Conservation (phyloP, 2,113 vertebrate genomes). For the Bubo bubo region DNA sequence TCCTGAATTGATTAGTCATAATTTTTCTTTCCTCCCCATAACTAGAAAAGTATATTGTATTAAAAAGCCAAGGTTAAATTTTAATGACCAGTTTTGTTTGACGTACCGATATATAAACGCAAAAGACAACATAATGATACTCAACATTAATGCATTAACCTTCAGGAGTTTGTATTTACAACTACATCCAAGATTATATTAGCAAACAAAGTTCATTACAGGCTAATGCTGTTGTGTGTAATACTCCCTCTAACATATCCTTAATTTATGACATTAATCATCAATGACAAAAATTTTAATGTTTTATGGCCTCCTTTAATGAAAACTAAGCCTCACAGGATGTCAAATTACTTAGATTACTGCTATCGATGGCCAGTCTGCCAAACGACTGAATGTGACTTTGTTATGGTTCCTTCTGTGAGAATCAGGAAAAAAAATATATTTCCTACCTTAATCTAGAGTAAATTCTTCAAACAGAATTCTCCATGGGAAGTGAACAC, state of each 20-base stretch:
- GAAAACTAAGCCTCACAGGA: conserved; percentile 8
- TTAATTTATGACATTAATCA: conserved; percentile 43
- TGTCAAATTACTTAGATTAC: background rate
- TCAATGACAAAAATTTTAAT: background rate
- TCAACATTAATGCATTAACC: background rate
- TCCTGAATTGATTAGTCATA: background rate
- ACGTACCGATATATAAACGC: background rate
- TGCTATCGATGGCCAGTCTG: background rate
- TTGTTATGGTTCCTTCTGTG: background rate
- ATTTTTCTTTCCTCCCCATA: background rate
- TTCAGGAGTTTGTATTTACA: background rate
- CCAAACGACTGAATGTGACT: background rate
- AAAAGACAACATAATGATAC: background rate
- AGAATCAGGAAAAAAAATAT: background rate
- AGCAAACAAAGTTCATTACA: background rate
- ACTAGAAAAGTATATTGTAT: no score
- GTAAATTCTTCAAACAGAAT: background rate
- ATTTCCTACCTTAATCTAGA: background rate
- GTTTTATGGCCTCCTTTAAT: background rate
- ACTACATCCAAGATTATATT: background rate
- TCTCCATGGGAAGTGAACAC: background rate
- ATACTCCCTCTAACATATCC: background rate
- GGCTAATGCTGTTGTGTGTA: background rate
- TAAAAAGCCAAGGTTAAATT: background rate
- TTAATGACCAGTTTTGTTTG: background rate